Base-by-base conservation (phyloP, 2,888 invertebrate genomes). In the Lasiommata megera region DNA sequence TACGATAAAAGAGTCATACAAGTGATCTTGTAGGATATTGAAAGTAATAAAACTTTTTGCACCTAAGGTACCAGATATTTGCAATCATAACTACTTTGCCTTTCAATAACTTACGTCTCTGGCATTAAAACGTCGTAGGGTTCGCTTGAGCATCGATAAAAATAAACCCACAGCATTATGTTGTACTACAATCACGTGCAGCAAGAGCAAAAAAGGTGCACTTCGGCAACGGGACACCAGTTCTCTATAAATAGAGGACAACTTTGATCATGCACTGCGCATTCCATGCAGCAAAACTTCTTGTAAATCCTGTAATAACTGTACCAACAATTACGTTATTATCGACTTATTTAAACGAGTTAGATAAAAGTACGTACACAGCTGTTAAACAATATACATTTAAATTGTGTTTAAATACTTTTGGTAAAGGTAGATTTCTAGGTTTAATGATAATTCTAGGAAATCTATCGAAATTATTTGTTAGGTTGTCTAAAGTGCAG, bases 191-290 rank as follows among this genome's bases (percentile, higher is more conserved):
- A 58, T 54, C 53, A 17, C 34, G 16, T 28, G 11, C 12, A 43
- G 28, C 23, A 34, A 16, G 34, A 41, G 28, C 29, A 58, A 54
- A 58, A 58, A 54, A 29, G 17, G 16, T n/a, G 16, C 16, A 2
- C 38, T 12, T 31, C 36, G 56, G 12, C 52, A 56, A 56, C 58
- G 54, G 51, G 43, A 60, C 50, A 54, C 55, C 50, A 56, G 61
- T 62, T 61, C 44, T 60, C 58, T 61, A 52, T 52, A 52, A 41
- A 52, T 52, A 52, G 52, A 29, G 52, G 14, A 29, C 52, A n/a
- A 14, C 52, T 43, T 18, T 17, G 52, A 52, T 52, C 52, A 17
- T 41, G 18, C 34, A 1, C 14, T 18, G 41, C 40, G 18, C 52
- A 52, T 52, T 52, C 52, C 52, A 11, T 40, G 28, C 37, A 6